Evolutionary conservation across 2,113 vertebrate genomes (phyloP), one percentile per base, ranked within the genome.

Genomic region (Oreochromis aureus): DNA sequence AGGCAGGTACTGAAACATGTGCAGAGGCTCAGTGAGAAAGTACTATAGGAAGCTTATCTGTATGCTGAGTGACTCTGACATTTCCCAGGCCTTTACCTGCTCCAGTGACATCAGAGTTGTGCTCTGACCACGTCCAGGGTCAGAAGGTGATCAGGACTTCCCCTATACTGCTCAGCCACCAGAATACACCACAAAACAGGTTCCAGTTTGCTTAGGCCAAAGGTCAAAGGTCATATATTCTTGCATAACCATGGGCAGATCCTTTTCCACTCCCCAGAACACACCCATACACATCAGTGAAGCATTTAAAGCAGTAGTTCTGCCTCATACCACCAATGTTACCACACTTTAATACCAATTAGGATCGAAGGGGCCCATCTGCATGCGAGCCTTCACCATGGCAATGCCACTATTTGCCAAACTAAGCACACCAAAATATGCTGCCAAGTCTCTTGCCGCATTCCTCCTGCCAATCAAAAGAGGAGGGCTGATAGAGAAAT

Each of bases 381-480:
- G 51, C 59, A 82, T 32, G 10, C 7, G 32, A 69, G 73, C 27
- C 8, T 24, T 89, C n/a, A 7, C 91, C 88, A 85, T 84, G 85
- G 83, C 90, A 89, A 93, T 82, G 3, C 41, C 82, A 8, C 48
- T 82, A 58, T 90, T 83, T 46, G 76, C 80, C 80, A 55, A 22
- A 11, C 39, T 3, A 83, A 89, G 87, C 69, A 30, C 48, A 84
- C 41, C 86, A 85, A 81, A 93, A 91, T 85, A 88, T 84, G 89
- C 19, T 5, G 44, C 59, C 2, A 22, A 89, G 83, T 90, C 91
- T 89, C 83, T 84, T 87, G 86, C 76, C 53, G 24, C 84, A 92
- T 92, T 93, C 87, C 92, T 80, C 56, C 86, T 51, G 82, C 27
- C 92, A 90, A 58, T 90, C 85, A 86, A 79, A 78, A 82, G 88